Conservation (phyloP, 2,888 invertebrate genomes). For the Parthenolecanium corni region DNA sequence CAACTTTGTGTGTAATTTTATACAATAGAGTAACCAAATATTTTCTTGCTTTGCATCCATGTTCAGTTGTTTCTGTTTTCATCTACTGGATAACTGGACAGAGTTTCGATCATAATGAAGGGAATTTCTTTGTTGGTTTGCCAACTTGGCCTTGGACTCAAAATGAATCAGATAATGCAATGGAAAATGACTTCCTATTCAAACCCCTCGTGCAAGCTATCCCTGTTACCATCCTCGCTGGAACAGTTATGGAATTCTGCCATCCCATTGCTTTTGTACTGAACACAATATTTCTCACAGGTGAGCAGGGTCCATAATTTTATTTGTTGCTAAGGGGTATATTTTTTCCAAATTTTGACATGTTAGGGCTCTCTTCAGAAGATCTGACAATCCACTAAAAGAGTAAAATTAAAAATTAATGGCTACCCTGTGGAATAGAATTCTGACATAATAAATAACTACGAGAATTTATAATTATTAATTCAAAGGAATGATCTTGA, state of each 20-base stretch:
- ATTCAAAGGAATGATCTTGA: too few species aligned
- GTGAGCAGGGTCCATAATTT: conserved; percentile 35
- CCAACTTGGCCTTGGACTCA: conserved; percentile 33
- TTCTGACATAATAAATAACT: too few species aligned
- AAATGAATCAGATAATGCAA: conserved; percentile 31
- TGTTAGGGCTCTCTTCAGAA: too few species aligned
- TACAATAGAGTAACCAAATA: not conserved
- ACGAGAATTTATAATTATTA: too few species aligned
- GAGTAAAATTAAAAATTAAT: too few species aligned
- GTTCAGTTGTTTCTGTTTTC: conserved; percentile 37
- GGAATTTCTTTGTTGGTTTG: conserved; percentile 39
- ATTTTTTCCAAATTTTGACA: too few species aligned
- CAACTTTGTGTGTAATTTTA: not conserved
- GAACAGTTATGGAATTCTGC: conserved; percentile 46
- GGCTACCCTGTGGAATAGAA: too few species aligned
- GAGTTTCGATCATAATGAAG: conserved; percentile 40
- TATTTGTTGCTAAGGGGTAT: too few species aligned
- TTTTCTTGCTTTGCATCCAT: not conserved
- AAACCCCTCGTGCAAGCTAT: conserved; percentile 48
- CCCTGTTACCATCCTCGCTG: conserved; percentile 45
- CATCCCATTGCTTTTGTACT: conserved; percentile 44
- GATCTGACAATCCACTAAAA: too few species aligned
- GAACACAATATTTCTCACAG: conserved; percentile 43
- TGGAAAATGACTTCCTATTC: conserved; percentile 42
- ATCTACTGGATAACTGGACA: conserved; percentile 42